Evolutionary conservation across 2,888 invertebrate species (phyloP), one percentile per base, ranked within the genome.

Genomic region (Scaptomyza cyrtandrae): DNA sequence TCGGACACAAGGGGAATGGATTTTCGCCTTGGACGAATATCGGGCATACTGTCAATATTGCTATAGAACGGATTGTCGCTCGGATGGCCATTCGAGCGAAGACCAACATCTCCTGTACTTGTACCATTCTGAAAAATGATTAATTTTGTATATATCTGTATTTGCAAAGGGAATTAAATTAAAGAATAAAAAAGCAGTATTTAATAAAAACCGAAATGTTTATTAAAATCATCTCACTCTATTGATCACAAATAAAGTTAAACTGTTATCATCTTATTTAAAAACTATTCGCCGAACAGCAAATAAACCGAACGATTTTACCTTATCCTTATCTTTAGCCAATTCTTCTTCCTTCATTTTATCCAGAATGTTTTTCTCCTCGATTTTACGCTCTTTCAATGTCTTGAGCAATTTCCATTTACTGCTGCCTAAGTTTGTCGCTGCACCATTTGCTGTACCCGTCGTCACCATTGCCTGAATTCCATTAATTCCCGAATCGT

Each of bases 21-120:
- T 93, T 99, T 99, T 91, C 98, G 95, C 90, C 98, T 94, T 58
- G 98, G 98, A 90, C 98, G 95, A 93, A 99, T 99, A 93, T 99
- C 99, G 54, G 99, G 99, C 98, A 98, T 99, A 91, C 99, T 99
- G 95, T 99, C 99, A 93, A 99, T 99, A 93, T 98, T 98, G 93
- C 98, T 98, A 95, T 99, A 99, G 94, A 99, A 99, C 10, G 99
- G 98, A 93, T 99, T 99, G 93, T 98, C 98, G 81, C 97, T 97
- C 19, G 98, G 96, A 91, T 97, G 97, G 83, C 97, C 97, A 94
- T 96, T 97, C 54, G 95, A 94, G 73, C 97, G 94, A 71, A 96
- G 95, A 53, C 95, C 95, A 78, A 96, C 94, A 83, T 97, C 97
- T 66, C 95, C 96, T 73, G 95, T 94, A 61, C 95, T 96, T 83